Conservation (phyloP, 2,888 invertebrate genomes). For the Automeris io region DNA sequence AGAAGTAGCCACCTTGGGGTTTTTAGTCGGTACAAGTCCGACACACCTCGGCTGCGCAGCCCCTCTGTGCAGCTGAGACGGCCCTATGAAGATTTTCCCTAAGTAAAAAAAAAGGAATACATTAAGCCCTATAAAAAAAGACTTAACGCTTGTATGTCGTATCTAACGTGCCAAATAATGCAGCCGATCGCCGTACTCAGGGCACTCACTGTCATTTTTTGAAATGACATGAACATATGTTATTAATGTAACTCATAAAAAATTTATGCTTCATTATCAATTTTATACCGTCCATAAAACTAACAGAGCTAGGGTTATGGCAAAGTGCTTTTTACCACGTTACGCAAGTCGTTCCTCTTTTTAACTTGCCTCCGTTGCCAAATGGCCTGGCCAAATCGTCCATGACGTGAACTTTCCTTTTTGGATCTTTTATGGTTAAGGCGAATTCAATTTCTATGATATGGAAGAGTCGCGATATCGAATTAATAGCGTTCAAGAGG, state of each 20-base stretch:
- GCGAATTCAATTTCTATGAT: slow-evolving; percentile 43
- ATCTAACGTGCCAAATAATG: no score
- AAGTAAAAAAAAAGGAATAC: no score
- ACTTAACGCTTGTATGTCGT: no score
- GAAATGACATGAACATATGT: background rate
- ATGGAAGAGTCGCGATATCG: slow-evolving; percentile 30
- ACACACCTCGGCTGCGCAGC: no score
- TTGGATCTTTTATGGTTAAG: slow-evolving; percentile 29
- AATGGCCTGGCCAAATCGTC: slow-evolving; percentile 46
- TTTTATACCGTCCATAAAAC: slow-evolving; percentile 19
- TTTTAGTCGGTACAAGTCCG: no score
- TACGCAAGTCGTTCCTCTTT: slow-evolving; percentile 34
- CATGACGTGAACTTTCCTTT: slow-evolving; percentile 43
- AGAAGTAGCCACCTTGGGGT: no score
- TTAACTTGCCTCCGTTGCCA: slow-evolving; percentile 42
- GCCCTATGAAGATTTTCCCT: no score
- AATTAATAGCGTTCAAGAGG: slow-evolving; percentile 10
- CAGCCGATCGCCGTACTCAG: no score
- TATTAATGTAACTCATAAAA: background rate
- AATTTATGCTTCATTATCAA: slow-evolving; percentile 5
- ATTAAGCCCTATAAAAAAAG: no score
- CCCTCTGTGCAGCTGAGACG: no score
- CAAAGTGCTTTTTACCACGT: slow-evolving; percentile 33
- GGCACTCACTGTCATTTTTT: no score
- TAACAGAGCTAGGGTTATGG: slow-evolving; percentile 27